phyloP scores from a whole-genome alignment of 1,140 invertebrate genomes.

The Geopemphigus sp. region DNA sequence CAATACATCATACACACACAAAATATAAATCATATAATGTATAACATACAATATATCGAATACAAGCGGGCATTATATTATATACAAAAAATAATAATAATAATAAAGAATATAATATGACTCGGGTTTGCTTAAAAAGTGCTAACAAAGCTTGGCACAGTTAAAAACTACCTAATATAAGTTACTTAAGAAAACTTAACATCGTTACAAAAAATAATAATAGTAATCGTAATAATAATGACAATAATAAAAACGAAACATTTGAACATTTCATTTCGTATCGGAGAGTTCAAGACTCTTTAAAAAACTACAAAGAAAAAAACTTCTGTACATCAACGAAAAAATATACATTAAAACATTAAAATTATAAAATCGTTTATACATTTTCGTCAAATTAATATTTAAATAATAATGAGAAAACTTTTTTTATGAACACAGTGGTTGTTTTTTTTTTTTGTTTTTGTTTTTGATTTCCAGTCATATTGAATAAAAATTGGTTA shows the following conservation, averaged over 20 bases:
- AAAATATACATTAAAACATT: conserved; percentile 41
- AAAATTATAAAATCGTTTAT: conserved; percentile 23
- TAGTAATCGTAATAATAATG: conserved; percentile 11
- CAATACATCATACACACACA: not conserved
- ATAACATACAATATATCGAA: not conserved
- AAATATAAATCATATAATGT: conserved; percentile 1
- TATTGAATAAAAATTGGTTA: conserved; percentile 17
- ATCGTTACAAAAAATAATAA: conserved; percentile 20
- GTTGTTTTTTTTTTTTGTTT: conserved; percentile 20
- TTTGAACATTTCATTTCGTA: conserved; percentile 8
- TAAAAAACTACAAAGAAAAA: conserved; percentile 24
- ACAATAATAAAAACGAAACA: conserved; percentile 19
- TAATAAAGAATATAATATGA: conserved; percentile 20
- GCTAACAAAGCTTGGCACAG: conserved; percentile 48
- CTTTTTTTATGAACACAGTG: conserved; percentile 34
- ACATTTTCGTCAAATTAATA: conserved; percentile 18
- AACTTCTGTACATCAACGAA: conserved; percentile 41
- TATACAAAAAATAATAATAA: not conserved
- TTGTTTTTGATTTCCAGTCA: conserved; percentile 38
- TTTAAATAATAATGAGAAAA: conserved; percentile 41
- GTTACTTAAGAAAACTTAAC: conserved; percentile 50
- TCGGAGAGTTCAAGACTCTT: not conserved
- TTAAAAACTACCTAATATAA: conserved; percentile 48
- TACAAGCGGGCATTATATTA: not conserved
- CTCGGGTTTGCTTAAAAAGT: conserved; percentile 47